A percentile compares a stretch with the other conserved stretches of the same genome.
phyloP scores from a whole-genome alignment of 1,140 invertebrate species.

The Pseudachorutes palmiensis region DNA sequence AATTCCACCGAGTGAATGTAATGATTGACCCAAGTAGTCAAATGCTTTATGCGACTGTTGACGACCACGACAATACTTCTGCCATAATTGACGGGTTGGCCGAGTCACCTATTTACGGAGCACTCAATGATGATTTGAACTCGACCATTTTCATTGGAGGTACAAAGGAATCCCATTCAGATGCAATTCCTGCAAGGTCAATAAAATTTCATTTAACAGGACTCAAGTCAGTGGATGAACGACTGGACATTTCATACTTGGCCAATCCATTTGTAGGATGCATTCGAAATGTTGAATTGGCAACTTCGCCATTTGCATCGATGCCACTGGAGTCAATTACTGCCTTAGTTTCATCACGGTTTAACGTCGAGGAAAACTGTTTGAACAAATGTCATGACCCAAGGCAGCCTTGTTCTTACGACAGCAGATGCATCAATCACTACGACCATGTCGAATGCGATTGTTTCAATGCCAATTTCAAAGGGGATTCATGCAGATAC shows the following conservation, averaged over 20 bases:
- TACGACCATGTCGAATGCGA: constrained; percentile 77
- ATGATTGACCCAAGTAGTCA: constrained; percentile 72
- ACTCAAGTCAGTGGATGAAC: constrained; percentile 69
- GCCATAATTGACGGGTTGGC: constrained; percentile 59
- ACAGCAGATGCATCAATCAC: constrained; percentile 77
- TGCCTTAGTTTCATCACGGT: constrained; percentile 70
- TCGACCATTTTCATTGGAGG: constrained; percentile 83
- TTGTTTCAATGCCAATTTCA: constrained; percentile 82
- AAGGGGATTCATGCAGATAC: constrained; percentile 80
- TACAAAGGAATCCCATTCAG: constrained; percentile 41
- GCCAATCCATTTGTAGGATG: constrained; percentile 87
- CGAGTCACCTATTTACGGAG: constrained; percentile 71
- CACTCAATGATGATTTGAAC: constrained; percentile 59
- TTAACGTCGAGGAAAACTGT: constrained; percentile 75
- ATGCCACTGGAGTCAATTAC: constrained; percentile 62
- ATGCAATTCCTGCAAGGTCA: not conserved
- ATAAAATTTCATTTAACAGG: constrained; percentile 46
- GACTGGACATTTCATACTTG: constrained; percentile 79
- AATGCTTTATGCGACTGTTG: constrained; percentile 70
- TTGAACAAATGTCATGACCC: constrained; percentile 54
- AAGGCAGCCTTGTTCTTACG: constrained; percentile 38
- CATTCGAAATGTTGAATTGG: constrained; percentile 72
- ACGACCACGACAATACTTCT: constrained; percentile 62
- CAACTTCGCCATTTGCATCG: constrained; percentile 45
- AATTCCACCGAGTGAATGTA: constrained; percentile 79